Percentiles rank a stretch among this genome's conserved stretches.
Conservation (phyloP, 2,797 vertebrate species). For the Gouania willdenowi region DNA sequence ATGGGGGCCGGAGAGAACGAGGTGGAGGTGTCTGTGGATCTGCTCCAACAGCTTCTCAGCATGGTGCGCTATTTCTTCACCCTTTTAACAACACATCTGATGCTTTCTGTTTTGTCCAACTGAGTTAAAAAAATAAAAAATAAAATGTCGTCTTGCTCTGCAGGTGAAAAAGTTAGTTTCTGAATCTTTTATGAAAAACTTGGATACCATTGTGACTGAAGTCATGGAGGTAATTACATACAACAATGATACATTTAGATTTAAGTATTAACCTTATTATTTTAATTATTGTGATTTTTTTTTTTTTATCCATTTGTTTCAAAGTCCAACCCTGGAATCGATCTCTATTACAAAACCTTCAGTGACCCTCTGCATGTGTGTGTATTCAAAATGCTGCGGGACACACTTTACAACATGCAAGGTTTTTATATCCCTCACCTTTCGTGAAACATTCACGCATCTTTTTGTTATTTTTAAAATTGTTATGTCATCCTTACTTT, state of each 20-base stretch:
- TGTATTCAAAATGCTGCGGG: slow-evolving; percentile 96
- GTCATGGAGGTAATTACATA: slow-evolving; percentile 77
- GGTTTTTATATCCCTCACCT: slow-evolving; percentile 64
- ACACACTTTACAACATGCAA: slow-evolving; percentile 92
- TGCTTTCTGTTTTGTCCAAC: background rate
- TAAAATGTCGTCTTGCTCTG: too few species aligned
- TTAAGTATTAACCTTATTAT: background rate
- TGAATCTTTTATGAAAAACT: slow-evolving; percentile 83
- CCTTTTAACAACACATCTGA: background rate
- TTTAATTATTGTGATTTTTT: slow-evolving; percentile 10
- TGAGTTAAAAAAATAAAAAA: too few species aligned
- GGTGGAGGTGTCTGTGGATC: slow-evolving; percentile 82
- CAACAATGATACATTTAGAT: background rate
- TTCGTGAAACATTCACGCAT: background rate
- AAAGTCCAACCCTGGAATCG: slow-evolving; percentile 77
- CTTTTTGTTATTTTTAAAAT: background rate
- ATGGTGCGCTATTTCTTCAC: slow-evolving; percentile 73
- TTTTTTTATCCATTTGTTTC: slow-evolving; percentile 23
- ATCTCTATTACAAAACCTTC: slow-evolving; percentile 87
- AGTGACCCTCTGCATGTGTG: slow-evolving; percentile 92
- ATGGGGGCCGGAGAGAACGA: slow-evolving; percentile 80
- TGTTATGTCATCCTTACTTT: background rate
- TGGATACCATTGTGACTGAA: slow-evolving; percentile 79
- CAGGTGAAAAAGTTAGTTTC: slow-evolving; percentile 89
- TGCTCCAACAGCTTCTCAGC: slow-evolving; percentile 83